These are phyloP conservation scores for Platycheirus albimanus DNA, from an alignment of 2,888 invertebrate species.

Conservation along the genomic window DNA sequence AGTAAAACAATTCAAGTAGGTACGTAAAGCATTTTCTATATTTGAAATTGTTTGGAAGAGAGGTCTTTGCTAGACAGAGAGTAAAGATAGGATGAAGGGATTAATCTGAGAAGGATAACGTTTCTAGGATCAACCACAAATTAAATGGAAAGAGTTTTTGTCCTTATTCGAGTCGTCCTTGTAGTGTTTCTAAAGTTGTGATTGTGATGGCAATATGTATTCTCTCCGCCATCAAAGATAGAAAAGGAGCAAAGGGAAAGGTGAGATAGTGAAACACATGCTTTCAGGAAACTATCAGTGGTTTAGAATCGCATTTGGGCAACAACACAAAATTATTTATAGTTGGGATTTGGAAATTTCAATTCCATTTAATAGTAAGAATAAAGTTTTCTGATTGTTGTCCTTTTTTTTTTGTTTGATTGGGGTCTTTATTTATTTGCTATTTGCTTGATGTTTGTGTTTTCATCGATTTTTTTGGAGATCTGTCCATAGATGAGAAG, in stretches of 20 bases:
- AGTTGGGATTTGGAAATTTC: slow-evolving; percentile 32
- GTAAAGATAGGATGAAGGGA: slow-evolving; percentile 27
- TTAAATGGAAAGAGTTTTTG: slow-evolving; percentile 51
- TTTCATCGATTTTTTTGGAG: background rate
- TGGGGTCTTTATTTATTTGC: slow-evolving; percentile 33
- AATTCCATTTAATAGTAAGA: slow-evolving; percentile 58
- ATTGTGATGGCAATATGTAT: slow-evolving; percentile 29
- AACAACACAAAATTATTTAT: background rate
- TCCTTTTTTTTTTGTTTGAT: slow-evolving; percentile 51
- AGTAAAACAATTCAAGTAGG: slow-evolving; percentile 23
- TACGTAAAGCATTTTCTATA: slow-evolving; percentile 26
- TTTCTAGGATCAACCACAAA: slow-evolving; percentile 47
- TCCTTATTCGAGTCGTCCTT: slow-evolving; percentile 11
- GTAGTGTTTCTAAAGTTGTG: slow-evolving; percentile 12
- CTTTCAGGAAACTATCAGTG: slow-evolving; percentile 38
- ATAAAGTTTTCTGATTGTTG: slow-evolving; percentile 67
- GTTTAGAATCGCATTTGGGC: slow-evolving; percentile 9
- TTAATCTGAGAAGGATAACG: slow-evolving; percentile 53
- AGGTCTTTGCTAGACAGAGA: background rate
- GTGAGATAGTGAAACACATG: slow-evolving; percentile 24
- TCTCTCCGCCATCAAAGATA: no score
- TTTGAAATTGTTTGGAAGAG: background rate
- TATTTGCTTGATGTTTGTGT: slow-evolving; percentile 8
- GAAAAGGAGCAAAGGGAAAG: slow-evolving; percentile 16
- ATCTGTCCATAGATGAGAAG: background rate